Base-by-base conservation (phyloP, 2,888 invertebrate species). In the Sepiola atlantica region DNA sequence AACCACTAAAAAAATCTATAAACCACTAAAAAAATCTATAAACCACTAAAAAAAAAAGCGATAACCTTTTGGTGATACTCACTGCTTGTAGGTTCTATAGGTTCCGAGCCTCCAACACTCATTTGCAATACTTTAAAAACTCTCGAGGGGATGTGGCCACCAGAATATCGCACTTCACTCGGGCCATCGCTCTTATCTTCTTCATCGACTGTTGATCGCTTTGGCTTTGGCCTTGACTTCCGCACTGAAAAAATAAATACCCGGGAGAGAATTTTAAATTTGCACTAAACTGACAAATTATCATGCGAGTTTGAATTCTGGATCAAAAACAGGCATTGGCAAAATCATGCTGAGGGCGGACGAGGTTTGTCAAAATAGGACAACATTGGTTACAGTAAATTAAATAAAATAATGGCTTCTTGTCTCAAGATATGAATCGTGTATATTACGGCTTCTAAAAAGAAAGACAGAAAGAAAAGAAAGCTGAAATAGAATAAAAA, bases 91-190 rank as follows among this genome's bases (percentile, higher is more conserved):
- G 55, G 55, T 61, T 55, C 61, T 57, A 61, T 20, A 24, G 55
- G 57, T 14, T 55, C 61, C 14, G 55, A 55, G 20, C 90, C 95
- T 45, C 96, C 96, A 35, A 96, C 95, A 55, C 95, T 95, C 95
- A 95, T 96, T 95, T 98, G 98, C 94, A 98, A 97, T 97, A 98
- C 98, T 97, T 98, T 98, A 97, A 98, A 98, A 91, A 98, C 98
- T 97, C 98, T 98, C 95, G 98, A 98, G 94, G 98, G 98, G 97
- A 98, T 98, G 95, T 98, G 98, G 96, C 98, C 98, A 94, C 98
- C 98, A 94, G 96, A 97, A 95, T 97, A 97, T 94, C 97, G 96
- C 93, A 96, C 96, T 95, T 97, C 97, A 14, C 96, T 96, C 94
- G 97, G 95, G 90, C 96, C 96, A 24, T 97, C 97, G 12, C 96